phyloP scores from a whole-genome alignment of 2,797 vertebrate genomes.

The Melanotaenia pygmaea region DNA sequence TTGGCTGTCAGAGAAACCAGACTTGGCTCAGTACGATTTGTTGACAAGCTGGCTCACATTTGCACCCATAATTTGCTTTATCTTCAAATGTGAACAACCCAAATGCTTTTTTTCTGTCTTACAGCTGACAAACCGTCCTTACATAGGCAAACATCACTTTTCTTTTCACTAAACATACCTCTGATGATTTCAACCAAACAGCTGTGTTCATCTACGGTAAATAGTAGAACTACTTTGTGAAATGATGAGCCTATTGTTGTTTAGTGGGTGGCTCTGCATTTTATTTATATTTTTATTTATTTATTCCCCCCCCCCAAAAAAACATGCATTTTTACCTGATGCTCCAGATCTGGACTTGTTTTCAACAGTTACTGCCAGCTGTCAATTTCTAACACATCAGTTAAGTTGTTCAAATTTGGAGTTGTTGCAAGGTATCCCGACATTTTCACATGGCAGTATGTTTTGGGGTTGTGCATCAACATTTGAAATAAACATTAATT shows the following conservation, averaged over 20 bases:
- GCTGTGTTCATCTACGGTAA: neutral
- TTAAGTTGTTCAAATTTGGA: neutral
- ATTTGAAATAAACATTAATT: conserved; percentile 4
- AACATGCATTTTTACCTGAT: neutral
- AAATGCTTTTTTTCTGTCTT: neutral
- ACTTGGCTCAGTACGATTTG: neutral
- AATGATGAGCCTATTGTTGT: neutral
- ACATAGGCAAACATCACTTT: neutral
- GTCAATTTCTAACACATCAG: neutral
- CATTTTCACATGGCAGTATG: neutral
- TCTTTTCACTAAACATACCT: neutral
- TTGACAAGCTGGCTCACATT: neutral
- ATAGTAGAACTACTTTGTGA: neutral
- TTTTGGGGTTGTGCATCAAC: neutral
- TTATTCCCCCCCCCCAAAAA: neutral
- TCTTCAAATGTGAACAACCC: neutral
- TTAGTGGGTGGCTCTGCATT: no score
- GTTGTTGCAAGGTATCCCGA: neutral
- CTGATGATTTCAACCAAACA: neutral
- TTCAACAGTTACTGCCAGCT: neutral
- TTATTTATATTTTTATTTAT: no score
- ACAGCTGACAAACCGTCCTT: neutral
- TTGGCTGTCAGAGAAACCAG: neutral
- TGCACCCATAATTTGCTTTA: neutral
- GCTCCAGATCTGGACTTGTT: neutral